Evolutionary conservation across 2,888 invertebrate genomes (phyloP).

Genomic region (Xanthorhoe designata): DNA sequence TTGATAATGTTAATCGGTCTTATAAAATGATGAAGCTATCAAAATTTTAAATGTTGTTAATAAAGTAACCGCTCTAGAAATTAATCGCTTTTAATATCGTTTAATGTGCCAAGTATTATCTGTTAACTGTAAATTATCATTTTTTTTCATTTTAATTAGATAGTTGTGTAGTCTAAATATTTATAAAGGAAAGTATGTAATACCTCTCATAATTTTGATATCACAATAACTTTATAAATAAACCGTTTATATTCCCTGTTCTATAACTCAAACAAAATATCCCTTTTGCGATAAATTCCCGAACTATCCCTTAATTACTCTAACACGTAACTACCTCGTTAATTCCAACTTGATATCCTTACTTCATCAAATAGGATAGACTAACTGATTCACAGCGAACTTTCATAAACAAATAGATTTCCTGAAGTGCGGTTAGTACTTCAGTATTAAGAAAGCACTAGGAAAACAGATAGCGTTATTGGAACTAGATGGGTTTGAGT

Average conservation of each 20-base stretch:
- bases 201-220: no score
- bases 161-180: no score
- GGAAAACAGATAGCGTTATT: neutral
- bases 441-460: constrained; percentile 15
- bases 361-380: constrained; percentile 30
- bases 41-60: neutral
- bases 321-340: constrained; percentile 16
- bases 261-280: neutral
- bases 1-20: neutral
- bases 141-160: no score
- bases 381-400: constrained; percentile 19
- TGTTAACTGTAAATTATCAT: no score
- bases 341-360: constrained; percentile 32
- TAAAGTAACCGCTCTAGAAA: no score
- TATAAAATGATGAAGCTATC: neutral
- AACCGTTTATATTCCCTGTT: neutral
- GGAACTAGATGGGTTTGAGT: neutral
- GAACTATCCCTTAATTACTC: constrained; percentile 15
- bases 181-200: no score
- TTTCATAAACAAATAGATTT: constrained; percentile 38
- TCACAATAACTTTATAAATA: no score
- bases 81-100: no score
- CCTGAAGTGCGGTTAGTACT: constrained; percentile 31
- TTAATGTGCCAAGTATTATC: no score
- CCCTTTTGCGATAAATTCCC: constrained; percentile 15